Evolutionary conservation across 2,888 invertebrate genomes (phyloP), one percentile per base, ranked within the genome.

Genomic region (Eumacrocentrus americanus): DNA sequence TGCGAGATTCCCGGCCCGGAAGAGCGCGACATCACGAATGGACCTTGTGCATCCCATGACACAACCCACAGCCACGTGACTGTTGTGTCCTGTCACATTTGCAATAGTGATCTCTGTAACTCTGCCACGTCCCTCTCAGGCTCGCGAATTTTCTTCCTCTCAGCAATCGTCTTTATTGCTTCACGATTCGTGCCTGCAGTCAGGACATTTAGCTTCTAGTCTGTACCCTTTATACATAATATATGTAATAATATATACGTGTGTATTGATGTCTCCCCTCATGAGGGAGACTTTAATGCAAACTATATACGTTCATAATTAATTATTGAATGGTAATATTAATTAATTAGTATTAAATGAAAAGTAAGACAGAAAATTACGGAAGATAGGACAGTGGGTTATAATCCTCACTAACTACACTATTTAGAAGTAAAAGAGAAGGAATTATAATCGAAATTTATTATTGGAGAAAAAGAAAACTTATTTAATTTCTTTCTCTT

Each of bases 11-110:
- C 74, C 29, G 67, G 68, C 22, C 70, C 71, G 7, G 77, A 79
- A n/a, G 79, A 79, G 53, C 65, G 69, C 16, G 73, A 74, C 38
- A 71, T 75, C 25, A 60, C 52, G 5, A 72, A 77, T 18, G 79
- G 79, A 12, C 68, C 71, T 12, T 79, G 79, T 63, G 69, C 73
- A 25, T 58, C 67, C 23, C 48, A 61, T 42, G 29, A 60, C 57
- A 9, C 63, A 20, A 60, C 67, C 9, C 58, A 55, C 40, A 72
- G 72, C 47, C 67, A 69, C 50, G 70, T 62, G 25, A 65, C 69
- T 14, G 60, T 76, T 55, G 76, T 77, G 37, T 79, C 79, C 37
- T 79, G 79, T 58, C 67, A 79, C 62, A 75, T 78, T 61, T 79
- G 79, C 61, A 73, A 65, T 57, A 74, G 70, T 23, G 76, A 79